Evolutionary conservation across 2,888 invertebrate species (phyloP).

Genomic region (Pandemis heparana): DNA sequence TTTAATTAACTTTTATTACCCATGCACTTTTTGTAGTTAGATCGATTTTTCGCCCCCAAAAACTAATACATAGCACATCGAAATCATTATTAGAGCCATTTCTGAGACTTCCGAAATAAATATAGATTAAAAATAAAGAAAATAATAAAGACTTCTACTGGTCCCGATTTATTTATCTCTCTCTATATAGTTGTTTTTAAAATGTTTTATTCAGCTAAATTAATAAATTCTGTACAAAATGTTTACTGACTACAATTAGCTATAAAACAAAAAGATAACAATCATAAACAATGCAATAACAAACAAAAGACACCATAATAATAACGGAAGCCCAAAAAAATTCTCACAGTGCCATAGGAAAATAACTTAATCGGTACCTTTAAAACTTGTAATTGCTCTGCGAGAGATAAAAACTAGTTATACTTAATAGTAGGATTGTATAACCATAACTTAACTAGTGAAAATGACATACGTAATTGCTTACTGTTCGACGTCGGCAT

Average conservation of each 20-base stretch:
- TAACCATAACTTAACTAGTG: constrained; percentile 29
- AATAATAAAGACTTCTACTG: no score
- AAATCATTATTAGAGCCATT: no score
- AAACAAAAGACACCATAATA: background rate
- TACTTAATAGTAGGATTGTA: constrained; percentile 15
- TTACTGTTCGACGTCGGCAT: constrained; percentile 20
- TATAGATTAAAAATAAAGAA: no score
- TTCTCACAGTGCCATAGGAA: background rate
- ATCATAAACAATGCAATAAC: background rate
- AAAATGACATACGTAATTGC: constrained; percentile 34
- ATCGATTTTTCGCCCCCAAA: no score
- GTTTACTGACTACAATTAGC: background rate
- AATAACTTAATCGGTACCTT: constrained; percentile 1
- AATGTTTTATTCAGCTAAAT: no score
- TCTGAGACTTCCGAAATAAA: no score
- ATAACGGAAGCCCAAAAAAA: background rate
- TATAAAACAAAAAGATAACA: background rate
- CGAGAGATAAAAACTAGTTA: constrained; percentile 12
- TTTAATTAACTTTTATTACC: no score
- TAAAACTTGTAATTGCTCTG: background rate
- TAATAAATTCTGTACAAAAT: no score
- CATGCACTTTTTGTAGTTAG: no score
- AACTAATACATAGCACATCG: no score
- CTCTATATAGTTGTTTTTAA: no score
- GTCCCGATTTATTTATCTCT: no score